phyloP scores from a whole-genome alignment of 37 sponge, comb jelly and placozoan genomes.

The Chondrilla cf. caribensis region DNA sequence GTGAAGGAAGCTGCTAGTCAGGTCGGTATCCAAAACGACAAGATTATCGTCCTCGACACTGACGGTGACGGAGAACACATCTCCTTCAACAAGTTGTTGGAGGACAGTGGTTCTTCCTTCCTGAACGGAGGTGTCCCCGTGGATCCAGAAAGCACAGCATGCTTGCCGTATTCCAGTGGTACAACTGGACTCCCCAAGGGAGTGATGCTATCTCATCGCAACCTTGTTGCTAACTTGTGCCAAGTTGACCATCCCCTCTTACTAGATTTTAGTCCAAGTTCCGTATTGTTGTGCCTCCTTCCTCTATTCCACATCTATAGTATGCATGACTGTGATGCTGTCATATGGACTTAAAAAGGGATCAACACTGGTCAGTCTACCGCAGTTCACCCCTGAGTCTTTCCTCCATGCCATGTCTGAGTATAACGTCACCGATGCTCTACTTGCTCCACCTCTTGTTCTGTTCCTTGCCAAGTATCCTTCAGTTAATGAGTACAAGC shows the following conservation, averaged over 20 bases:
- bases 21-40: not conserved
- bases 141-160: constrained; percentile 41
- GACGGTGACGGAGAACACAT: not conserved
- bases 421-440: constrained; percentile 34
- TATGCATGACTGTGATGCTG: constrained; percentile 47
- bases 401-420: constrained; percentile 61
- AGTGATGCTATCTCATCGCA: constrained; percentile 82
- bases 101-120: constrained; percentile 55
- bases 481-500: constrained; percentile 72
- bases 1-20: constrained; percentile 42
- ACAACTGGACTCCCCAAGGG: constrained; percentile 93
- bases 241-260: constrained; percentile 50
- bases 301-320: constrained; percentile 90
- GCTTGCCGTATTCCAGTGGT: constrained; percentile 86
- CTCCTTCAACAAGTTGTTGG: constrained; percentile 34
- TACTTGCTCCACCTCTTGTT: constrained; percentile 76
- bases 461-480: constrained; percentile 87
- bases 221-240: constrained; percentile 49
- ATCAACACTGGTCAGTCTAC: constrained; percentile 41
- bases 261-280: not conserved
- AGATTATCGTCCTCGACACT: constrained; percentile 46
- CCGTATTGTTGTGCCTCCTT: constrained; percentile 38
- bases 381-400: constrained; percentile 69
- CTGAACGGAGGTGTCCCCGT: constrained; percentile 6
- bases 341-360: constrained; percentile 49